Conservation (phyloP, 2,888 invertebrate species). For the Rotaria socialis region DNA sequence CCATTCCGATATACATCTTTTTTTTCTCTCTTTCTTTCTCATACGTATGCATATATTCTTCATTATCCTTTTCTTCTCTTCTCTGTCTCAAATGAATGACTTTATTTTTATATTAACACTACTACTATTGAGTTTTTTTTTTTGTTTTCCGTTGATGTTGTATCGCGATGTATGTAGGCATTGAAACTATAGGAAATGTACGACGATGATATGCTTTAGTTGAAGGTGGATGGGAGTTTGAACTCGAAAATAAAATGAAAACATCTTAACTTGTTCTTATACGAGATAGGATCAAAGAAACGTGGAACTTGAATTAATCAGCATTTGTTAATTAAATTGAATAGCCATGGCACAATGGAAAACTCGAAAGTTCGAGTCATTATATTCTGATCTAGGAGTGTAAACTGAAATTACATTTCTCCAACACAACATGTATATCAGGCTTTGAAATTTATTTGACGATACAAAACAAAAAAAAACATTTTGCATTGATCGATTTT, state of each 20-base stretch:
- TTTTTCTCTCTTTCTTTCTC: neutral
- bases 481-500: no score
- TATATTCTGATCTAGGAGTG: no score
- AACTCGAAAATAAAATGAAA: neutral
- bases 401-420: no score
- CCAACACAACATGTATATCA: no score
- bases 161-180: neutral
- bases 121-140: neutral
- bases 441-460: no score
- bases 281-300: neutral
- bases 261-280: neutral
- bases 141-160: neutral
- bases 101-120: neutral
- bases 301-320: neutral
- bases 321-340: neutral
- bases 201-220: neutral
- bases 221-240: neutral
- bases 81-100: constrained; percentile 17
- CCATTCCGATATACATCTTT: neutral
- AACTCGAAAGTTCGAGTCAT: neutral
- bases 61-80: neutral
- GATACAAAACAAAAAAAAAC: no score
- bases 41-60: no score
- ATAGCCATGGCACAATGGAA: neutral
- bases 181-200: neutral